Evolutionary conservation across 2,113 vertebrate genomes (phyloP).

Genomic region (Oryctolagus cuniculus): DNA sequence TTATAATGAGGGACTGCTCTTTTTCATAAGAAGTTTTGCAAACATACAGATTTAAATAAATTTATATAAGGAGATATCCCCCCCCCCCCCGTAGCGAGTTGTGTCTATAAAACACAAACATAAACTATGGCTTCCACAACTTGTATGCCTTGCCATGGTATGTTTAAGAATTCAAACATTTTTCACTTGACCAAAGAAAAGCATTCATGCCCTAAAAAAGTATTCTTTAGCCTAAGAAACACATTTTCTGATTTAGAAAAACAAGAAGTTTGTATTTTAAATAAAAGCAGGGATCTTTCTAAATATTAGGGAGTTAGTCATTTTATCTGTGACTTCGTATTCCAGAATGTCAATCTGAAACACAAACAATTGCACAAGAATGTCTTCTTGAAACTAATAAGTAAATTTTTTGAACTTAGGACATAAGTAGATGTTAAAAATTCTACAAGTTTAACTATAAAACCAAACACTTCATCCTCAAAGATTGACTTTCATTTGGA

Average conservation of each 20-base stretch:
- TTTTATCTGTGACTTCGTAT: neutral
- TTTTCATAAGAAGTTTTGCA: neutral
- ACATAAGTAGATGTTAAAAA: neutral
- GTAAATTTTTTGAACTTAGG: neutral
- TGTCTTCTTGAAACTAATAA: neutral
- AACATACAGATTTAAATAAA: neutral
- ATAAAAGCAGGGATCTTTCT: neutral
- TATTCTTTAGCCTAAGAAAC: neutral
- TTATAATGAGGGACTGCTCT: rapidly evolving
- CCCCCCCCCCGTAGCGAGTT: no score
- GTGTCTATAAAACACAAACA: neutral
- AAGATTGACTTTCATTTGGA: neutral
- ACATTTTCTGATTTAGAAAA: neutral
- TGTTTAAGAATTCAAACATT: neutral
- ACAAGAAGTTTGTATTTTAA: neutral
- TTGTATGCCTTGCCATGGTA: no score
- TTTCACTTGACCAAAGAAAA: neutral
- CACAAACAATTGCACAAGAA: neutral
- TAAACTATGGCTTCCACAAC: neutral
- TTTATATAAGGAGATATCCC: no score
- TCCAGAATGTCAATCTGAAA: neutral
- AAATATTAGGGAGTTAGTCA: neutral
- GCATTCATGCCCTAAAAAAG: neutral
- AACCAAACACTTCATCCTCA: neutral
- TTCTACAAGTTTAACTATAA: neutral